Evolutionary conservation across 2,888 invertebrate species (phyloP).

Genomic region (Acrobeloides nanus): DNA sequence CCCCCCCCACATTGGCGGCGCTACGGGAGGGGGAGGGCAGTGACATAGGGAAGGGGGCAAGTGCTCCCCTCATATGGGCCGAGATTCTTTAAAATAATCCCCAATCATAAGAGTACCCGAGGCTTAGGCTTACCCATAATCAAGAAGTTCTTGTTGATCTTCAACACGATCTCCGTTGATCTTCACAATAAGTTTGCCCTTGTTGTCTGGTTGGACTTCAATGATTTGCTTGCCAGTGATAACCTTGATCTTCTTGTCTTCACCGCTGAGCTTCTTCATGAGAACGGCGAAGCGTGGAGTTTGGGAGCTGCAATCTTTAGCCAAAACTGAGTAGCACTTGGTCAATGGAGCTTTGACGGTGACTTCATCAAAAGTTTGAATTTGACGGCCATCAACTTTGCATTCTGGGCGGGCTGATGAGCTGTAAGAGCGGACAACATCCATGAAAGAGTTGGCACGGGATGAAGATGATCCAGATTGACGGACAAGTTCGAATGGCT

Average conservation of each 20-base stretch:
- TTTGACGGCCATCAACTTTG: constrained; percentile 18
- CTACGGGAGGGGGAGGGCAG: too few species aligned
- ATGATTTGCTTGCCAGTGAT: constrained; percentile 23
- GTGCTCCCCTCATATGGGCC: too few species aligned
- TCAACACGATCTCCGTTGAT: constrained; percentile 32
- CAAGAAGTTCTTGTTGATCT: constrained; percentile 20
- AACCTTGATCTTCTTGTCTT: constrained; percentile 39
- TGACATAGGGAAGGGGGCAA: too few species aligned
- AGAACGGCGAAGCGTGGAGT: constrained; percentile 53
- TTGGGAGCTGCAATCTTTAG: constrained; percentile 52
- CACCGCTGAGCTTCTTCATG: constrained; percentile 40
- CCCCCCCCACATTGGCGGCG: too few species aligned
- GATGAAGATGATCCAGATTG: constrained; percentile 5
- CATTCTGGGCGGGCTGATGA: constrained; percentile 20
- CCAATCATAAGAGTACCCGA: too few species aligned
- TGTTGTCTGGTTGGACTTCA: constrained; percentile 19
- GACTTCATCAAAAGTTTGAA: constrained; percentile 50
- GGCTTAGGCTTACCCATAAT: too few species aligned
- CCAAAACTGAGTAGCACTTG: constrained; percentile 54
- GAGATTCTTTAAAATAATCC: too few species aligned
- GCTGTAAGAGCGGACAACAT: constrained; percentile 14
- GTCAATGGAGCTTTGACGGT: constrained; percentile 39
- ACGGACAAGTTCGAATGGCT: constrained; percentile 13
- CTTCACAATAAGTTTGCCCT: constrained; percentile 19
- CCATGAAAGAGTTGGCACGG: constrained; percentile 15